A percentile compares a stretch with the other conserved stretches of the same genome.
phyloP scores from a whole-genome alignment of 2,113 vertebrate genomes.

The Perca schrenkii region DNA sequence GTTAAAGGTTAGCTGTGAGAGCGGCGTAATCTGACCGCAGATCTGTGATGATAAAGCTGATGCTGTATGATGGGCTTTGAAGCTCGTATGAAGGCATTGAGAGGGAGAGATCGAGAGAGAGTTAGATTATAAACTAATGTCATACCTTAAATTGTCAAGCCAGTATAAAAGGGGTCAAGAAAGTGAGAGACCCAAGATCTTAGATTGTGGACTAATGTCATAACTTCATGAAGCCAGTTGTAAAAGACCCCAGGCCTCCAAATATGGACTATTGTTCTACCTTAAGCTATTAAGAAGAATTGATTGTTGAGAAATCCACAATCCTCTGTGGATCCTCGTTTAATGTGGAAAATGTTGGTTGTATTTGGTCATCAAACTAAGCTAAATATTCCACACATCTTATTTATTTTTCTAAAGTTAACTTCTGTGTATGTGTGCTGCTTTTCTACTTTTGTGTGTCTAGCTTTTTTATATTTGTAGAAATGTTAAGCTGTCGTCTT shows the following conservation, averaged over 20 bases:
- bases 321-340: slow-evolving; percentile 19
- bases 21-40: slow-evolving; percentile 74
- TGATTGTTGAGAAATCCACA: slow-evolving; percentile 35
- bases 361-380: slow-evolving; percentile 36
- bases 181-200: slow-evolving; percentile 62
- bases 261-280: slow-evolving; percentile 16
- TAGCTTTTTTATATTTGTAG: slow-evolving; percentile 8
- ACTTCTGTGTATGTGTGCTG: background rate
- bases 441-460: background rate
- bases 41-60: slow-evolving; percentile 75
- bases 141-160: slow-evolving; percentile 62
- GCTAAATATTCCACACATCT: slow-evolving; percentile 18
- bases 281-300: slow-evolving; percentile 33
- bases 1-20: slow-evolving; percentile 78
- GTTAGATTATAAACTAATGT: slow-evolving; percentile 75
- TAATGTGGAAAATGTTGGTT: slow-evolving; percentile 40
- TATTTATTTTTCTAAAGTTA: slow-evolving; percentile 16
- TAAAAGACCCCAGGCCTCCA: slow-evolving; percentile 35
- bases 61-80: slow-evolving; percentile 72
- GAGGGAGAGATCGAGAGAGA: slow-evolving; percentile 39
- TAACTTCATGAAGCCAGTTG: slow-evolving; percentile 49
- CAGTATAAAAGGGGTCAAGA: slow-evolving; percentile 71
- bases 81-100: slow-evolving; percentile 53
- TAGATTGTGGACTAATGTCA: slow-evolving; percentile 61
- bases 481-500: slow-evolving; percentile 35